Evolutionary conservation across 2,113 vertebrate species (phyloP), one percentile per base, ranked within the genome.

Genomic region (Ardeotis arabs): DNA sequence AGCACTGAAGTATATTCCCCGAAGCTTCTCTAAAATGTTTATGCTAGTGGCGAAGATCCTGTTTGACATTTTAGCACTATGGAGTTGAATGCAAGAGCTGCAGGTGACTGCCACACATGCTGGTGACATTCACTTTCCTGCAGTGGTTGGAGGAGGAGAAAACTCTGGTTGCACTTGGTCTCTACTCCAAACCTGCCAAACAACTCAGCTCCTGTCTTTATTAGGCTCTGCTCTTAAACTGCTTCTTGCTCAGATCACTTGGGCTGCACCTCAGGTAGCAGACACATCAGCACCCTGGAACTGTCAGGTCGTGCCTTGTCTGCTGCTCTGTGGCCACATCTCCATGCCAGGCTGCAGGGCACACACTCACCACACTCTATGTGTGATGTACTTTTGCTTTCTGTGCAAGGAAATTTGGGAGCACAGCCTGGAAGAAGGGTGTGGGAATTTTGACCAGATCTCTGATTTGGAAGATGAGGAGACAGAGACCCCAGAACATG

Each of bases 41-140:
- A 89, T 93, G 94, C 94, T 55, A 37, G 35, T 90, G 94, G 96
- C 95, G 94, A 95, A 96, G 85, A 70, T 91, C 81, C 66, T 93
- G 53, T 94, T 82, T 94, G 89, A 96, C 89, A 89, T 96, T 97
- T 97, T 90, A 93, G 41, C 89, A 89, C 87, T 87, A 47, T 41
- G 66, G 63, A 76, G 37, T 56, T 69, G 89, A 95, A 87, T 77
- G 56, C 17, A 62, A 82, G 64, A 94, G 79, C 90, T 95, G 56
- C 47, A 53, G 94, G 93, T 6, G 0, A 77, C 81, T 80, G 72
- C 75, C 56, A 35, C 31, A 8, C 45, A 9, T 69, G 59, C 72
- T 77, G 80, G 60, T 96, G 92, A 90, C 81, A 83, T 95, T 91
- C 85, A 66, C 66, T 63, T 52, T 33, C 52, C 25, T 77, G 60